Conservation (phyloP, 2,797 vertebrate species). For the Sternotherus odoratus region DNA sequence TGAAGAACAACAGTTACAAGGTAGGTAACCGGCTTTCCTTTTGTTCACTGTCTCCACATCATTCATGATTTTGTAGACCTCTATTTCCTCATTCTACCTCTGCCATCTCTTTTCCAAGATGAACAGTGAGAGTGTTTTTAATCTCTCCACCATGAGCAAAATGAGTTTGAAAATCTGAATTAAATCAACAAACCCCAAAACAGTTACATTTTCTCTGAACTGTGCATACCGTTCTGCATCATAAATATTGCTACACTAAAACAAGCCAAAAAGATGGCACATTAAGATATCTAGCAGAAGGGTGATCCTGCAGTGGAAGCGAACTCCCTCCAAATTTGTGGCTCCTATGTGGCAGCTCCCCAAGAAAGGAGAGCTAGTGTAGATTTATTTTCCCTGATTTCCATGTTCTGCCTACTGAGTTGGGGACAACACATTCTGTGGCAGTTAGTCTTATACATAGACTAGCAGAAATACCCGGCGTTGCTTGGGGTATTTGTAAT, state of each 20-base stretch:
- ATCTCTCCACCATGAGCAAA: slow-evolving; percentile 39
- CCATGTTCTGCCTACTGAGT: not conserved
- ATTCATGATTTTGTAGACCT: not conserved
- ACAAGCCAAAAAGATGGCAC: not conserved
- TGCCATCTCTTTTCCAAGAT: not conserved
- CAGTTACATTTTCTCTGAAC: not conserved
- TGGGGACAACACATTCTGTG: not conserved
- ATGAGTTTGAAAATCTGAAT: not conserved
- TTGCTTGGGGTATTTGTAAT: no score
- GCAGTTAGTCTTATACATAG: not conserved
- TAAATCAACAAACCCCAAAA: not conserved
- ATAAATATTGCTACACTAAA: not conserved
- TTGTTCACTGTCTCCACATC: not conserved
- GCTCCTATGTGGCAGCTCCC: not conserved
- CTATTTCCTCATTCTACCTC: not conserved
- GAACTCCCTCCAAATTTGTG: not conserved
- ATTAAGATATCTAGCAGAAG: not conserved
- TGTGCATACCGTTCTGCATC: not conserved
- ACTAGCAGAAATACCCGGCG: no score
- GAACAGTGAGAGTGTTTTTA: not conserved
- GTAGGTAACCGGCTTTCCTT: no score
- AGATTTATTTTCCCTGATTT: not conserved
- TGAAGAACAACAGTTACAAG: no score
- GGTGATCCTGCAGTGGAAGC: not conserved
- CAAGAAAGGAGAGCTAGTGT: not conserved